Percentiles rank a stretch among this genome's conserved stretches.
Evolutionary conservation across 53 echinoderm and acorn worm genomes (phyloP).

Genomic region (Paelopatides confundens): DNA sequence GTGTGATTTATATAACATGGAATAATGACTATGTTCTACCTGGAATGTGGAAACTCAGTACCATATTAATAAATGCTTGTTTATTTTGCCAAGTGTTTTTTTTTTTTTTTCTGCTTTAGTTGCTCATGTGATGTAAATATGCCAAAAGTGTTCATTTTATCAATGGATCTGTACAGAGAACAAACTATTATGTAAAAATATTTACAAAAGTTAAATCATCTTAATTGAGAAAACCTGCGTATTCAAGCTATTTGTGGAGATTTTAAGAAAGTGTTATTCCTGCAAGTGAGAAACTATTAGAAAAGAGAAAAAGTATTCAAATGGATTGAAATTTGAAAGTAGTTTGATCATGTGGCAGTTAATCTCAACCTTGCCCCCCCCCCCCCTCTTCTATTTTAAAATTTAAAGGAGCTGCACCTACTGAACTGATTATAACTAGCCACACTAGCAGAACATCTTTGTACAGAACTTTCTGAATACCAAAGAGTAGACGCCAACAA

Average conservation of each 20-base stretch:
- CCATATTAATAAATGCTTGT: background rate
- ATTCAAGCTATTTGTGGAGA: background rate
- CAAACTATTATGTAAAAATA: slow-evolving; percentile 16
- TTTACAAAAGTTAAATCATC: background rate
- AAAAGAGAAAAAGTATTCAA: too few species aligned
- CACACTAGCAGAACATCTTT: too few species aligned
- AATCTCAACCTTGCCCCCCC: too few species aligned
- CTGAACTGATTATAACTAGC: too few species aligned
- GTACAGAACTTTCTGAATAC: too few species aligned
- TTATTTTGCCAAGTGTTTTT: slow-evolving; percentile 36
- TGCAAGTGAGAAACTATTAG: too few species aligned
- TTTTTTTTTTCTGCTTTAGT: background rate
- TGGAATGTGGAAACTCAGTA: background rate
- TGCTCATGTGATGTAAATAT: slow-evolving; percentile 38
- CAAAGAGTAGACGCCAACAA: too few species aligned
- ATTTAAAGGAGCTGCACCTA: too few species aligned
- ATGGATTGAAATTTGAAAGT: too few species aligned
- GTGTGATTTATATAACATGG: background rate
- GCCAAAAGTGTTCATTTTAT: slow-evolving; percentile 32
- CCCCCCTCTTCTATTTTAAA: too few species aligned
- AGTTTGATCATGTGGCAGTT: too few species aligned
- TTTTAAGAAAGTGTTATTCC: background rate
- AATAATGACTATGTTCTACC: background rate
- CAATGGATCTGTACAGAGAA: slow-evolving; percentile 40
- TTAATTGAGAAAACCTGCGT: background rate